A percentile compares a stretch with the other conserved stretches of the same genome.
phyloP scores from a whole-genome alignment of 2,113 vertebrate species.

The Lamprologus tigripictilis region DNA sequence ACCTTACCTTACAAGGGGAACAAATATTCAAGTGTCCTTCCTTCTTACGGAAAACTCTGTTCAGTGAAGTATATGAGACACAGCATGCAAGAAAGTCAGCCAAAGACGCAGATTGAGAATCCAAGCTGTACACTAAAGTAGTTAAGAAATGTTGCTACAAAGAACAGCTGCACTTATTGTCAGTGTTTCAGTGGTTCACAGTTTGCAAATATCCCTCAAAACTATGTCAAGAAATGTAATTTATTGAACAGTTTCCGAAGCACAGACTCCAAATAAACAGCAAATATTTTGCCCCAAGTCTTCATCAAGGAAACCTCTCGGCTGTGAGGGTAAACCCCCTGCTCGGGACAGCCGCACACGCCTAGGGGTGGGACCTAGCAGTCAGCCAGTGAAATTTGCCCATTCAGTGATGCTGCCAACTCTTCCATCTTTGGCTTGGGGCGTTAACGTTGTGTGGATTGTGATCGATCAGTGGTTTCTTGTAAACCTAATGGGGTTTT shows the following conservation, averaged over 20 bases:
- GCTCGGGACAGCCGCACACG: background rate
- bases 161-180: background rate
- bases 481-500: background rate
- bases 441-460: background rate
- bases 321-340: background rate
- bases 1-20: background rate
- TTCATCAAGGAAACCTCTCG: background rate
- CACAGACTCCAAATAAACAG: background rate
- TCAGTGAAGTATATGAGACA: background rate
- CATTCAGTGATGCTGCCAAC: background rate
- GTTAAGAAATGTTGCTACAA: background rate
- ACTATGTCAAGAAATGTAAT: background rate
- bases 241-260: background rate
- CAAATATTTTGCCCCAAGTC: background rate
- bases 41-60: background rate
- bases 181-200: background rate
- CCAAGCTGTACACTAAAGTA: background rate
- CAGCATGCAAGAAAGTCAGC: background rate
- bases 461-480: background rate
- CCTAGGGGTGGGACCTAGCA: background rate
- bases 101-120: background rate
- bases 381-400: background rate
- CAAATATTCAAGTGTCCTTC: background rate
- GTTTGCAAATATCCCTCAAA: background rate
- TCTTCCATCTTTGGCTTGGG: background rate